These are phyloP conservation scores for Euzophera pinguis DNA, from an alignment of 2,888 invertebrate species.

Conservation along the genomic window DNA sequence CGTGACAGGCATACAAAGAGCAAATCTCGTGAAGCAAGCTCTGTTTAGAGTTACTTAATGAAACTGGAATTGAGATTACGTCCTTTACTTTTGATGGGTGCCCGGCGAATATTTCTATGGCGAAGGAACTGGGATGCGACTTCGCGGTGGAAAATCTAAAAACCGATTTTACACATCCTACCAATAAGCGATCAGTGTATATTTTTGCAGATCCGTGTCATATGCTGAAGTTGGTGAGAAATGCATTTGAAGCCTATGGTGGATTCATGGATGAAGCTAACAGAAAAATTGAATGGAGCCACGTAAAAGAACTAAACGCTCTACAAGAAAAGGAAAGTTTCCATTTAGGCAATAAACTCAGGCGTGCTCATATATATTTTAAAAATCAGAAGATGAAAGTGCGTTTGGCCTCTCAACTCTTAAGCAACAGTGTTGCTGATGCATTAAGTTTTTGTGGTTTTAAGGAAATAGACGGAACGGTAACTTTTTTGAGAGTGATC, in stretches of 20 bases:
- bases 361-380: background rate
- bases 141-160: conserved; percentile 13
- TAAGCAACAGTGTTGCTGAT: conserved; percentile 4
- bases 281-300: no score
- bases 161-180: conserved; percentile 20
- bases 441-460: background rate
- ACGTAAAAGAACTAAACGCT: conserved; percentile 7
- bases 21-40: conserved; percentile 18
- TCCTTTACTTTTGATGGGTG: conserved; percentile 22
- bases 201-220: conserved; percentile 23
- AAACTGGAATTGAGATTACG: conserved; percentile 17
- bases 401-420: background rate
- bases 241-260: conserved; percentile 18
- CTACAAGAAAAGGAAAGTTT: background rate
- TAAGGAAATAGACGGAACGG: background rate
- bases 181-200: conserved; percentile 15
- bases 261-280: conserved; percentile 13
- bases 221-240: conserved; percentile 22
- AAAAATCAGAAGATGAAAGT: background rate
- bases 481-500: background rate
- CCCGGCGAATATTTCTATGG: background rate
- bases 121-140: conserved; percentile 18
- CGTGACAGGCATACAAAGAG: conserved; percentile 19
- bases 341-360: background rate
- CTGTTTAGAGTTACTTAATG: conserved; percentile 20